Percentiles rank a stretch among this genome's conserved stretches.
Evolutionary conservation across 2,113 vertebrate species (phyloP).

Genomic region (Nesoenas mayeri): DNA sequence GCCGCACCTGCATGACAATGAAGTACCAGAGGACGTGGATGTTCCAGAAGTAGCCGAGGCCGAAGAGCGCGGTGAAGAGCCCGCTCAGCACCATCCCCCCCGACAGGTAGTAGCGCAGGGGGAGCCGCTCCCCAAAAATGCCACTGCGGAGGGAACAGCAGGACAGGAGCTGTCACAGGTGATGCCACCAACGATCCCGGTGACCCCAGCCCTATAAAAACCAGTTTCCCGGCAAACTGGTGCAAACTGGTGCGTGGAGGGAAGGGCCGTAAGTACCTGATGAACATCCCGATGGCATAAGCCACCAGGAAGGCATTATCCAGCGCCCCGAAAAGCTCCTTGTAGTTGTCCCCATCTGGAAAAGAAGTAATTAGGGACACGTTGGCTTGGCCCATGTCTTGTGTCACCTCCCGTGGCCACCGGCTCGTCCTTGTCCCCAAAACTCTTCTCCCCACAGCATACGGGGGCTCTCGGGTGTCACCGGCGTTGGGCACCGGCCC

Average conservation of each 20-base stretch:
- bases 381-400: neutral
- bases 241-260: neutral
- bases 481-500: accelerated
- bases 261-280: conserved; percentile 80
- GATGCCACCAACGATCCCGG: neutral
- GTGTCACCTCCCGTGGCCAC: neutral
- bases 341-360: conserved; percentile 89
- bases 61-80: conserved; percentile 88
- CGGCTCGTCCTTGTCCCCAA: neutral
- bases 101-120: conserved; percentile 91
- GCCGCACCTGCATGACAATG: conserved; percentile 86
- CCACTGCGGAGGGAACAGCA: conserved; percentile 74
- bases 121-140: conserved; percentile 94
- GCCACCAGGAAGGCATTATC: conserved; percentile 95
- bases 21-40: conserved; percentile 93
- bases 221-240: neutral
- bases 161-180: accelerated
- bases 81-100: conserved; percentile 91
- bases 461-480: neutral
- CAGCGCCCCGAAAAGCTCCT: conserved; percentile 87
- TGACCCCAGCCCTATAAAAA: neutral
- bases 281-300: conserved; percentile 96
- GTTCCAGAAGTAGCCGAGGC: conserved; percentile 91
- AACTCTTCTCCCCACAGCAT: too few relatives aligned
- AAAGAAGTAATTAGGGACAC: neutral